Base-by-base conservation (phyloP, 1,140 invertebrate genomes). In the Dysdera silvatica region DNA sequence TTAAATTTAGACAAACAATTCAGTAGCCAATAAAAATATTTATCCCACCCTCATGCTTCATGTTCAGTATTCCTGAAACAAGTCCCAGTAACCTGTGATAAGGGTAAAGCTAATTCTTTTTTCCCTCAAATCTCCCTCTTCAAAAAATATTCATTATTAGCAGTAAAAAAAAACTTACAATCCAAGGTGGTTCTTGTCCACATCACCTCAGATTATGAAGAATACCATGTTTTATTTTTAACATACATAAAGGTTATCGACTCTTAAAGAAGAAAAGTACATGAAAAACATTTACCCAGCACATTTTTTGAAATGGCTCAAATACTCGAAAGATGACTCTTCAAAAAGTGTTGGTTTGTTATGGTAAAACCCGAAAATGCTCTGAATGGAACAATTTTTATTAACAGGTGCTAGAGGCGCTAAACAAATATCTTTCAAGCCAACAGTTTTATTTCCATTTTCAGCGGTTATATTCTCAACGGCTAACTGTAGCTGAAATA, bases 361-460 rank as follows among this genome's bases (percentile, higher is more conserved):
- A 74, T 90, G 83, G 74, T 84, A 98, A 76, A 93, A 98, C 20
- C 93, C 91, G 82, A 91, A 88, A 45, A 94, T 77, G 65, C 88
- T 93, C 79, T 91, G 86, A 20, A 97, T 81, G 4, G 85, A 83
- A 77, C 95, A 99, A 67, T 88, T 75, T 0, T 79, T 72, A 14
- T 85, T 76, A 3, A 83, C 81, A 10, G 67, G 67, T 10, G 65
- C 60, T 43, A 96, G 75, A 0, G 95, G 94, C n/a, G 89, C 85
- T 74, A 87, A 92, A 76, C 95, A 98, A 59, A 98, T 89, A 68
- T 96, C 85, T 61, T 86, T 81, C 31, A 97, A 78, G 1, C 77
- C 80, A 4, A 85, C 24, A 55, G 57, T 57, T 43, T 57, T 43
- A 43, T 66, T 43, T 0, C 40, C 31, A 45, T 33, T 24, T 37